Conservation (phyloP, 2,113 vertebrate genomes). For the Aspidoscelis tigris region DNA sequence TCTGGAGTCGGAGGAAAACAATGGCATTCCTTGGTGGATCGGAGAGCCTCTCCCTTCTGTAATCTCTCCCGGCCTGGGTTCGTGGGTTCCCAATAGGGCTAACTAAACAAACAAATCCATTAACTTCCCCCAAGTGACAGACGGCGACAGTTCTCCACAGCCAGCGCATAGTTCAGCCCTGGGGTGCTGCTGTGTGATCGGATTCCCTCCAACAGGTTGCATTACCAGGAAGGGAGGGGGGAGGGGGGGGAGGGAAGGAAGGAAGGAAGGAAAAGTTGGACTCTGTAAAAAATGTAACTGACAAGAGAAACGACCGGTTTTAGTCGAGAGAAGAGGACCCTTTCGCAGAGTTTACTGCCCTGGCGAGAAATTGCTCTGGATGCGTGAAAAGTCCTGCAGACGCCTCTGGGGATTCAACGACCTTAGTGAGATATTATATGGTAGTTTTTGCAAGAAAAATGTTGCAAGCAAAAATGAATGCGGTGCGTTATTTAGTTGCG, state of each 20-base stretch:
- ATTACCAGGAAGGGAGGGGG: conserved; percentile 34
- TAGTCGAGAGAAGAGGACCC: no score
- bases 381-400: not conserved
- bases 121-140: conserved; percentile 63
- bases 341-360: no score
- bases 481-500: not conserved
- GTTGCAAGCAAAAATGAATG: not conserved
- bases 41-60: conserved; percentile 59
- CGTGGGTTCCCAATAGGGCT: conserved; percentile 58
- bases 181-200: conserved; percentile 50
- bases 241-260: not conserved
- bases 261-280: not conserved
- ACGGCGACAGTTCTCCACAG: conserved; percentile 68
- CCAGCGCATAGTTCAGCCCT: conserved; percentile 44
- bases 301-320: not conserved
- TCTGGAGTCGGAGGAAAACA: conserved; percentile 50
- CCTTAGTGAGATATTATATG: not conserved
- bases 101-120: conserved; percentile 73
- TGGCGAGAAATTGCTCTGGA: not conserved
- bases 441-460: not conserved
- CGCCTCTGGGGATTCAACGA: not conserved
- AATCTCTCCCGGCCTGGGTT: conserved; percentile 58
- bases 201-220: conserved; percentile 66
- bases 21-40: conserved; percentile 69
- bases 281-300: conserved; percentile 28